phyloP scores from a whole-genome alignment of 1,140 invertebrate genomes.

The Drosophila leontia region DNA sequence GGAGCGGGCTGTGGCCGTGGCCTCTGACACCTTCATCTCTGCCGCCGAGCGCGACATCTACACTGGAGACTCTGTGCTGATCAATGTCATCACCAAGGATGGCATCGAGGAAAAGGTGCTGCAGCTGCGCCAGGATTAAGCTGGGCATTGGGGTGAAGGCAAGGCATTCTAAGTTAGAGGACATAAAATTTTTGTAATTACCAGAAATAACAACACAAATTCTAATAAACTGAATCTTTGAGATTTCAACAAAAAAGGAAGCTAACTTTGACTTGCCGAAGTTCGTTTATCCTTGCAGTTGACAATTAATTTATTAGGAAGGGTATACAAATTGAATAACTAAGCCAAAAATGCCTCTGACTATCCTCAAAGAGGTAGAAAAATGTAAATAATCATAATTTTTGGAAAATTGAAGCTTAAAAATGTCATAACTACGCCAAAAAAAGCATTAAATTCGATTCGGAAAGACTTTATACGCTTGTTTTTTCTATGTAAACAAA shows the following conservation, averaged over 20 bases:
- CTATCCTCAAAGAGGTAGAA: too few species aligned
- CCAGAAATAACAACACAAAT: slow-evolving; percentile 17
- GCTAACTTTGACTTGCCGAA: too few species aligned
- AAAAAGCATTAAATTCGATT: too few species aligned
- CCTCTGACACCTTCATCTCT: slow-evolving; percentile 98
- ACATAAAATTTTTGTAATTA: slow-evolving; percentile 61
- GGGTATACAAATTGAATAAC: too few species aligned
- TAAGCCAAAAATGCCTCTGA: too few species aligned
- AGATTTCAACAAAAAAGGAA: slow-evolving; percentile 15
- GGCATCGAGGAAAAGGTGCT: slow-evolving; percentile 91
- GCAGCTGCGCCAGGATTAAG: slow-evolving; percentile 92
- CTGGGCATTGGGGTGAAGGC: slow-evolving; percentile 17
- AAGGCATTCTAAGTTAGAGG: slow-evolving; percentile 21
- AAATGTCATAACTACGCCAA: too few species aligned
- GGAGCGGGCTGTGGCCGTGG: slow-evolving; percentile 92
- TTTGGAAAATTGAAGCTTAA: too few species aligned
- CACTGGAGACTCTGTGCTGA: slow-evolving; percentile 95
- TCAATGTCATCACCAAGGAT: slow-evolving; percentile 96
- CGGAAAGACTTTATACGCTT: too few species aligned
- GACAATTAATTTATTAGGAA: too few species aligned
- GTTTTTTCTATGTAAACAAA: too few species aligned
- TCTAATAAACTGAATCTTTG: slow-evolving; percentile 32
- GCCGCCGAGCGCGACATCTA: slow-evolving; percentile 99
- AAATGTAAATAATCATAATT: too few species aligned
- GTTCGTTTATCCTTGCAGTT: too few species aligned